Evolutionary conservation across 2,113 vertebrate species (phyloP), one percentile per base, ranked within the genome.

Genomic region (Sylvilagus bachmani): DNA sequence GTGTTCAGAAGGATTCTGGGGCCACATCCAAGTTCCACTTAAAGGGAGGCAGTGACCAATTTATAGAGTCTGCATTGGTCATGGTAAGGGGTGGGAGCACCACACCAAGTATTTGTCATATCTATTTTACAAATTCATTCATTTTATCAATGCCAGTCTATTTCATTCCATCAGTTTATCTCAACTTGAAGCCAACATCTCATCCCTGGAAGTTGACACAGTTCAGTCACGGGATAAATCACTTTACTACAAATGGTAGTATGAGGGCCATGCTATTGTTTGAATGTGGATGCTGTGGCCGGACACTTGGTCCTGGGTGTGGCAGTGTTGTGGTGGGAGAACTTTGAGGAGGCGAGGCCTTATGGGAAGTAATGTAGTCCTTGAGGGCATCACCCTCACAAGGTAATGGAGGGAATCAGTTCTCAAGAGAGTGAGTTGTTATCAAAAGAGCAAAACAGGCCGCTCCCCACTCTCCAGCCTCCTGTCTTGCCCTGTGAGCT

Each of bases 81-180:
- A 1, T 0, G 1, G 25, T 16, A 36, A 36, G 1, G 13, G 24
- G 4, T 33, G 51, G 31, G 4, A 84, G 24, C 10, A 44, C 53
- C 29, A 49, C 8, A 19, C 55, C 17, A 82, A 10, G 7, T 66
- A 74, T 55, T 83, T 84, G 36, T 33, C 51, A 38, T 12, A 24
- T 64, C 74, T 79, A 5, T 31, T 91, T 77, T 51, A 73, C 44
- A 95, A 82, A 62, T 7, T 74, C 73, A n/a, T 61, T 73, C 6
- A 19, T n/a, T 80, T 71, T 75, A 58, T 77, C 75, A 62, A 10
- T 9, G 5, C 36, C 33, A 27, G n/a, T 84, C 74, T 89, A 55
- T 89, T 93, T 93, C 71, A 77, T 64, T 55, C 80, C 93, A 64
- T 1, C 67, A 31, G 53, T n/a, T 93, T 91, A 79, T 29, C n/a